Evolutionary conservation across 1,140 invertebrate genomes (phyloP), one percentile per base, ranked within the genome.

Genomic region (Parasteatoda tepidariorum): DNA sequence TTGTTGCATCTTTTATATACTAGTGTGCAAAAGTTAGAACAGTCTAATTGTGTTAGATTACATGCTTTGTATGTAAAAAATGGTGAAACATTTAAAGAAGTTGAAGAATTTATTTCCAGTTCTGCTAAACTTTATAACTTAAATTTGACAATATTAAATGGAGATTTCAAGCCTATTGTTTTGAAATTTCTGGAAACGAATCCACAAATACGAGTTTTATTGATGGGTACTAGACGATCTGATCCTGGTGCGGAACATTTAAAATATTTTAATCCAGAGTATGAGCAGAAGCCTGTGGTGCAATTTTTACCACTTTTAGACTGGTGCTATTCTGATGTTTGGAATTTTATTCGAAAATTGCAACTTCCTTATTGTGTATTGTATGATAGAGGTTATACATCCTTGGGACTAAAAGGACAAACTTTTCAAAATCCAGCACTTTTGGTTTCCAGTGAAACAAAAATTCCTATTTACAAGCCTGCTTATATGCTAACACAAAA

Each of bases 301-400:
- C 90, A 97, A 38, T 92, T 98, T 7, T 95, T 92, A 89, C 96
- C 97, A 0, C 89, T 98, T 33, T 90, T 98, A 7, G 92, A 97
- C 86, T 98, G 97, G 97, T 92, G 91, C 5, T 98, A 98, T 88
- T 91, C 91, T 22, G 93, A 97, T 87, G 92, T 98, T 66, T 98
- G 97, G 97, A 91, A 92, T 78, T 98, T 97, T 87, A 90, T 98
- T 13, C 88, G 94, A 15, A 88, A 91, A n/a, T 90, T 94, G 61
- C 90, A 93, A 84, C 91, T 98, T 62, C 94, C 96, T 54, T 98
- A 98, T 87, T 98, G 97, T 88, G 90, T 90, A 28, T 90, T 99
- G 0, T 98, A 99, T 88, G 94, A 98, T 88, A 88, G 55, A n/a
- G 84, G 84, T 15, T 84, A 84, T 30, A 74, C 75, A 0, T 97